Evolutionary conservation across 2,888 invertebrate species (phyloP).

Genomic region (Arrhopalites spinosus): DNA sequence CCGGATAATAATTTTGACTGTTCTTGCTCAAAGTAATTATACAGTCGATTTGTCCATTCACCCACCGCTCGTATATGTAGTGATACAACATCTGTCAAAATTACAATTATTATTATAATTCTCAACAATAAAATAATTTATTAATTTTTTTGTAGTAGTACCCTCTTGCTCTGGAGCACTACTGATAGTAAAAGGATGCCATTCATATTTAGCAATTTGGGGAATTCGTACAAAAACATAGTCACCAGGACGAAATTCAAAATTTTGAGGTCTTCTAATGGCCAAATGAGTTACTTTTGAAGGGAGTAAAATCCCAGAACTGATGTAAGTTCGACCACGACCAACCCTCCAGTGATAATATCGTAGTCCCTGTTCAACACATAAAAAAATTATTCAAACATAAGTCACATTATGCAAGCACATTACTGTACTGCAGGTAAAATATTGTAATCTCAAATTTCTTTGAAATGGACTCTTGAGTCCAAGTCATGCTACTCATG

Average conservation of each 20-base stretch:
- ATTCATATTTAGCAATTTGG: constrained; percentile 87
- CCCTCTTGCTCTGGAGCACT: constrained; percentile 93
- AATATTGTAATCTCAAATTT: too few relatives aligned
- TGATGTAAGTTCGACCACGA: constrained; percentile 82
- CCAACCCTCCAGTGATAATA: constrained; percentile 66
- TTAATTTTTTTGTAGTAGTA: constrained; percentile 41
- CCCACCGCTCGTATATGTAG: constrained; percentile 91
- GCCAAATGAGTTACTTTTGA: constrained; percentile 90
- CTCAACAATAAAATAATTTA: neutral
- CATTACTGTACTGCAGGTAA: neutral
- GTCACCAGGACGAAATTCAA: constrained; percentile 90
- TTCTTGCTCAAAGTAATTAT: constrained; percentile 79
- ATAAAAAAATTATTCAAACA: constrained; percentile 6
- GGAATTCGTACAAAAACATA: constrained; percentile 93
- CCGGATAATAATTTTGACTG: constrained; percentile 10
- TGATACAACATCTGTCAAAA: constrained; percentile 79
- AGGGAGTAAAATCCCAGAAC: constrained; percentile 82
- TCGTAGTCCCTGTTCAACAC: constrained; percentile 40
- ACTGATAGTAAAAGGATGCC: constrained; percentile 97
- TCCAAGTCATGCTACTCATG: too few relatives aligned
- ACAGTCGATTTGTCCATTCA: constrained; percentile 89
- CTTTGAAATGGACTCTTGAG: too few relatives aligned
- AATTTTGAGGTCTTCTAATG: constrained; percentile 81
- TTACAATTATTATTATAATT: constrained; percentile 9
- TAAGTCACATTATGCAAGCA: neutral